Base-by-base conservation (phyloP, 2,888 invertebrate species). In the Minunthozetes semirufus region DNA sequence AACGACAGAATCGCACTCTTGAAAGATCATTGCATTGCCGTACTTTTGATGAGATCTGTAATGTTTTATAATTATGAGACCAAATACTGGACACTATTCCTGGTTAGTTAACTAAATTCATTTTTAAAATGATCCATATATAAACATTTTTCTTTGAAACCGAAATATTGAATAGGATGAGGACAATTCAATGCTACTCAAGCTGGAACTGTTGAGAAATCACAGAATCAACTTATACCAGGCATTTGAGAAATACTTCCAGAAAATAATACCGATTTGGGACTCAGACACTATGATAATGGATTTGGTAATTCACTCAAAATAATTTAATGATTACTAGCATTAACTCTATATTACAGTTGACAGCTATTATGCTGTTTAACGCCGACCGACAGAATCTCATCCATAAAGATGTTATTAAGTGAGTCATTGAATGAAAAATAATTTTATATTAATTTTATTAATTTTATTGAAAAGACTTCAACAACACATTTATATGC, bases 21-120 rank as follows among this genome's bases (percentile, higher is more conserved):
- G 11, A 95, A 94, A 83, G 94, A 95, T 0, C 94, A 96, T 0
- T 94, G 94, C 81, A 94, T 94, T 70, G 97, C 98, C 84, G 91
- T 98, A 89, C 90, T 98, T 89, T 90, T 98, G 76, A 87, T 98
- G 72, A 87, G 95, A 17, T 94, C 96, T 78, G 93, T 93, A 0
- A 90, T 93, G 86, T 92, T 91, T 70, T 98, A 94, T 81, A 94
- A 96, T 81, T 88, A 89, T 0, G 92, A 91, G 79, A 88, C 90
- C 79, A 90, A 93, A 80, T 90, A 90, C 72, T 98, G 97, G 97
- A 90, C 90, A 9, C 11, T 75, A 42, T 3, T 61, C 15, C 9
- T 22, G 19, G 42, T 42, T 11, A 42, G 42, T 42, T 42, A 9
- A 42, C n/a, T n/a, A n/a, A n/a, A n/a, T n/a, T n/a, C n/a, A n/a